Evolutionary conservation across 2,113 vertebrate species (phyloP), one percentile per base, ranked within the genome.

Genomic region (Puntigrus tetrazona): DNA sequence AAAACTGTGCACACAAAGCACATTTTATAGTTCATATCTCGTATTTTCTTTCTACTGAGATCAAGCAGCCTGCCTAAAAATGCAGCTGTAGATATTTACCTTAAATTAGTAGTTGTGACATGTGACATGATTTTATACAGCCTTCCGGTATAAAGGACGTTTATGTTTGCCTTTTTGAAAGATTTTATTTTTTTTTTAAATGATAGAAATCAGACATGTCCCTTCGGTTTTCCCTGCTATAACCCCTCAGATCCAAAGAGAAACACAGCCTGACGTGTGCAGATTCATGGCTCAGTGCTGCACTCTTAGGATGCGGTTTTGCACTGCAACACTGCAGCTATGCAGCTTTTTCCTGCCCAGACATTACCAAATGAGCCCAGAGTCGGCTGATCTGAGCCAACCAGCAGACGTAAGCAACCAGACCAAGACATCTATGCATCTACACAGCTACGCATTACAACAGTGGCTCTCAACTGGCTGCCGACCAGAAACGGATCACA

Each of bases 261-360:
- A 34, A 31, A 36, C 11, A 20, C 59, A 77, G 27, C 10, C 7
- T 41, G 13, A 76, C 8, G 29, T 52, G 27, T 47, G 70, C 81
- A 41, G 67, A 82, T 59, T 55, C 22, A 55, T 78, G 31, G 34
- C 67, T 70, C 50, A 61, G 36, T 59, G 50, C 47, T 59, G 7
- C 36, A 83, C 22, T 57, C 22, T 55, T 55, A 55, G 20, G 52
- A 55, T 82, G 20, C 4, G 45, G 59, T 8, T 43, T 27, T 25
- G 34, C n/a, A 74, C 22, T 69, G 73, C 22, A 84, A 70, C 84
- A 89, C 88, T 91, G 90, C 89, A 89, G 86, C 22, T 5, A 27
- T 76, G 84, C 81, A 85, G 63, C 36, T 45, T 87, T 86, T 76
- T 34, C 18, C 16, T 86, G 57, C 75, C 76, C 79, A 87, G 86